Evolutionary conservation across 2,888 invertebrate species (phyloP), one percentile per base, ranked within the genome.

Genomic region (Omphaloscelis lunosa): DNA sequence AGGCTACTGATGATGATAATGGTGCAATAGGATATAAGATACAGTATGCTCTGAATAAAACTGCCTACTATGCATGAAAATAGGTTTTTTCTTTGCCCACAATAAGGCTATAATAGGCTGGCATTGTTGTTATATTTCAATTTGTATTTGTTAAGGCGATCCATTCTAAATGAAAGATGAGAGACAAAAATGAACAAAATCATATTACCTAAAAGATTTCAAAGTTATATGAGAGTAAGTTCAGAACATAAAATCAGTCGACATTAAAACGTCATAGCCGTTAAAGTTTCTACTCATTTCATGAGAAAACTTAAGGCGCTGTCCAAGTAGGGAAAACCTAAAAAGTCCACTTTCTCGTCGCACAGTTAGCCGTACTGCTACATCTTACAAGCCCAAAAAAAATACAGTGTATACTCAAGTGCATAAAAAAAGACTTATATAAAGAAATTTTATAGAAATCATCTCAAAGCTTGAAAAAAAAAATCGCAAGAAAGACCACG

Each of bases 1-100:
- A 59, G 45, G 68, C 27, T 63, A 61, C 65, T 80, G 20, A 23
- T 12, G 12, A 27, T 34, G 27, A 23, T 23, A 34, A 66, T 63
- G 15, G 77, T 34, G 34, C 7, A 68, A n/a, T 56, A 11, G 29
- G 0, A 15, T 2, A n/a, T 34, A 59, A 29, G 11, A n/a, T 39
- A 39, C 17, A 69, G 23, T 41, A 27, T 51, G 5, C 27, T 61
- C 1, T 66, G n/a, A 29, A 39, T 67, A 29, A 65, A 66, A 41
- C 23, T 48, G 8, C 20, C 15, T n/a, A n/a, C 8, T 23, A n/a
- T 17, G 5, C 2, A n/a, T 27, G 1, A 71, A 6, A 39, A 23
- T 15, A 27, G 0, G n/a, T 17, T 45, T 2, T 20, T 27, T 0
- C 2, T 72, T 72, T 53, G 17, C 9, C 9, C 1, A 1, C 6